phyloP scores from a whole-genome alignment of 2,797 vertebrate genomes.

The Tenualosa thibaudeaui region DNA sequence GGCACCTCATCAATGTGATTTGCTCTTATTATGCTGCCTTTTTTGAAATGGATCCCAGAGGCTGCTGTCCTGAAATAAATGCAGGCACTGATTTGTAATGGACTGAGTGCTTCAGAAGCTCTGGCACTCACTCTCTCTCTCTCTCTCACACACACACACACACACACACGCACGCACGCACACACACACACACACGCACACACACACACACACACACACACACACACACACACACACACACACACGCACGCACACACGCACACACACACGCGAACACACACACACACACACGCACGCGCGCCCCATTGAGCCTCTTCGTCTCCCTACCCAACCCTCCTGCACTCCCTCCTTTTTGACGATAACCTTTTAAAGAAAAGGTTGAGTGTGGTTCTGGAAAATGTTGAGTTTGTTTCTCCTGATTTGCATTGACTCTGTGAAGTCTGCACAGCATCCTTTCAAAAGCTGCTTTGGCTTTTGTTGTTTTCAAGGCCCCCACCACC shows the following conservation, averaged over 20 bases:
- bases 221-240: background rate
- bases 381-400: background rate
- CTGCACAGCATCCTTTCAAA: too few species aligned
- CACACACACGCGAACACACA: background rate
- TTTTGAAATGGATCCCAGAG: background rate
- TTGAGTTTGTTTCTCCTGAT: background rate
- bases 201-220: too few species aligned
- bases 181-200: too few species aligned
- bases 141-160: too few species aligned
- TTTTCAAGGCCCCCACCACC: background rate
- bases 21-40: constrained; percentile 1
- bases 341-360: background rate
- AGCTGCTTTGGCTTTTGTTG: background rate
- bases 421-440: too few species aligned
- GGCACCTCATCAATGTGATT: background rate
- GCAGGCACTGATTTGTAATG: background rate
- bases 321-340: too few species aligned
- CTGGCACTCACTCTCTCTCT: background rate
- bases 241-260: background rate
- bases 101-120: background rate
- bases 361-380: background rate
- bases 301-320: too few species aligned
- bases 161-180: background rate
- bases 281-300: too few species aligned
- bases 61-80: constrained; percentile 10